These are phyloP conservation scores for Eugnorisma glareosa DNA, from an alignment of 2,888 invertebrate species.

Conservation along the genomic window DNA sequence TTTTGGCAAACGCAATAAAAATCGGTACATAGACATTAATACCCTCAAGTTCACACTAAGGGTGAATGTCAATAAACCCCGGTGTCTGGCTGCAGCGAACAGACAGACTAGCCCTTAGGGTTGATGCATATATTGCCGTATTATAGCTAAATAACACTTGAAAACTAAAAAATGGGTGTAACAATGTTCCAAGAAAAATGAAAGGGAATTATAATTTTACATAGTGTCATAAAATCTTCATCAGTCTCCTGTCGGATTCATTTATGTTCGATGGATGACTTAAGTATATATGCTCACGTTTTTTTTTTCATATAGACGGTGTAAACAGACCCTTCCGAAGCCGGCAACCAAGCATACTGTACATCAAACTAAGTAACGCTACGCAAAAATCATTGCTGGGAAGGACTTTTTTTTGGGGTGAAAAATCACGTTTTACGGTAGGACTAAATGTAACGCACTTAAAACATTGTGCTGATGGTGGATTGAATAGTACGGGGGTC, in stretches of 20 bases:
- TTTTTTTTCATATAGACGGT: no score
- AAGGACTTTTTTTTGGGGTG: no score
- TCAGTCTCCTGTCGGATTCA: neutral
- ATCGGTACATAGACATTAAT: conserved; percentile 17
- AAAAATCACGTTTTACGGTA: no score
- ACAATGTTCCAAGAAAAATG: neutral
- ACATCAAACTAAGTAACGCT: no score
- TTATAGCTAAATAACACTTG: conserved; percentile 35
- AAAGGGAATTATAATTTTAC: neutral
- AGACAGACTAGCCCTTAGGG: conserved; percentile 52
- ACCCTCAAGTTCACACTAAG: conserved; percentile 35
- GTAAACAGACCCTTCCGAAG: no score
- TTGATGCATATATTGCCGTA: conserved; percentile 30
- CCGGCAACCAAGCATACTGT: no score
- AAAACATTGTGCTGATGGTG: no score
- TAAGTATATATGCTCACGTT: no score
- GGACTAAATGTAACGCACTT: no score
- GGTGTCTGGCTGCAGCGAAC: conserved; percentile 49
- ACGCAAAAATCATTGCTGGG: no score
- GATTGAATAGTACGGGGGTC: no score
- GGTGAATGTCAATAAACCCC: conserved; percentile 59
- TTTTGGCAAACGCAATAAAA: neutral
- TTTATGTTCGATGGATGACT: neutral
- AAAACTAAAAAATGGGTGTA: conserved; percentile 9
- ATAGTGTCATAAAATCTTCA: neutral